Evolutionary conservation across 2,888 invertebrate species (phyloP).

Genomic region (Mesorhabditis spiculigera): DNA sequence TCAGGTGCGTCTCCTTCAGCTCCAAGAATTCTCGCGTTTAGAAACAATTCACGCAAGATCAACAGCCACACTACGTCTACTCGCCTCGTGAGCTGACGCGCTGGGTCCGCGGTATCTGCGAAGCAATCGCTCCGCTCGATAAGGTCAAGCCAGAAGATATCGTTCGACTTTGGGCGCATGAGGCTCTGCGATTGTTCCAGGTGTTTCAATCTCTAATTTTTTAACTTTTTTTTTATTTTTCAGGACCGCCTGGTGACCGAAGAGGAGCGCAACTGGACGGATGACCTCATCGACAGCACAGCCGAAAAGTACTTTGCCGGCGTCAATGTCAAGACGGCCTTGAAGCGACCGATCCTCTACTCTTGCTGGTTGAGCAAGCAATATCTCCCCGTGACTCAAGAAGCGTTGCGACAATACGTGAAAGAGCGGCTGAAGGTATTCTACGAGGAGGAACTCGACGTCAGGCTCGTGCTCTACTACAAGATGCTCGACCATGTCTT

Average conservation of each 20-base stretch:
- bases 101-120: constrained; percentile 98
- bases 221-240: constrained; percentile 46
- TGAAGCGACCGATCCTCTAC: constrained; percentile 91
- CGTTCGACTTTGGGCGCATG: constrained; percentile 98
- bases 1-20: constrained; percentile 65
- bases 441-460: constrained; percentile 98
- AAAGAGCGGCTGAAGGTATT: constrained; percentile 93
- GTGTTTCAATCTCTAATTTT: background rate
- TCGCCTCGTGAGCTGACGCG: constrained; percentile 95
- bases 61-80: constrained; percentile 99
- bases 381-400: constrained; percentile 90
- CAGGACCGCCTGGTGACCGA: constrained; percentile 78
- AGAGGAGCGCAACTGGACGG: constrained; percentile 91
- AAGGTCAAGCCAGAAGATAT: constrained; percentile 85
- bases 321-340: constrained; percentile 66
- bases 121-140: constrained; percentile 91
- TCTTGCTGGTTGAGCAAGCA: constrained; percentile 98
- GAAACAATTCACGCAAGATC: constrained; percentile 96
- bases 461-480: constrained; percentile 93
- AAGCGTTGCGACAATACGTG: constrained; percentile 90
- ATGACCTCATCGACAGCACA: constrained; percentile 89
- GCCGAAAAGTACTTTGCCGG: constrained; percentile 79
- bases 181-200: constrained; percentile 93
- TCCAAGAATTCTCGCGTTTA: constrained; percentile 35
- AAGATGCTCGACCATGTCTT: constrained; percentile 97